Evolutionary conservation across 2,113 vertebrate genomes (phyloP).

Genomic region (Pollimyrus isidori): DNA sequence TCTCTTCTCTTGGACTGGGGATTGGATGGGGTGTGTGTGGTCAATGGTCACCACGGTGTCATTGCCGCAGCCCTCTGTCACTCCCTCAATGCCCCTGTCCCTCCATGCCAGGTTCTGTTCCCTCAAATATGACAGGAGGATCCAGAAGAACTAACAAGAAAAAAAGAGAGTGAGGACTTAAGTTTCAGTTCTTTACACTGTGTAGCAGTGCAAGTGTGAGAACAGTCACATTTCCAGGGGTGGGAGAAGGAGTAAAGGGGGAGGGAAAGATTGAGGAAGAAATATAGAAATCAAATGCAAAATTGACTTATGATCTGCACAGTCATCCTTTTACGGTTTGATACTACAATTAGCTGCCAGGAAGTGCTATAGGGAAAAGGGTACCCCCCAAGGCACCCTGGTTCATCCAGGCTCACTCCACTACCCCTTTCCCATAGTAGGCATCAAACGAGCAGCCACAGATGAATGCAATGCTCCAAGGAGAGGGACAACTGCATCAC

Average conservation of each 20-base stretch:
- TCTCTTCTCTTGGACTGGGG: background rate
- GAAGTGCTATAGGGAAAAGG: background rate
- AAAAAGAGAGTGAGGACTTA: background rate
- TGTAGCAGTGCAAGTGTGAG: background rate
- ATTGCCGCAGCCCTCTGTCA: background rate
- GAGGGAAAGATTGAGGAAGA: background rate
- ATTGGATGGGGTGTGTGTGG: background rate
- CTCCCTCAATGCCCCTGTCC: background rate
- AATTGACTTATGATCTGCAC: background rate
- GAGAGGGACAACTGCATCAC: background rate
- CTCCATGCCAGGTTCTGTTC: background rate
- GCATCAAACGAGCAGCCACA: background rate
- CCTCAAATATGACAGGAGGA: background rate
- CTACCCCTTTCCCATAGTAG: background rate
- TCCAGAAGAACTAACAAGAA: background rate
- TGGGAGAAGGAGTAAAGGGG: background rate
- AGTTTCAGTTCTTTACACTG: background rate
- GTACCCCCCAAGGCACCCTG: background rate
- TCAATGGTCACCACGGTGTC: background rate
- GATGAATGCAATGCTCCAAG: background rate
- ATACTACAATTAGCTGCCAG: background rate
- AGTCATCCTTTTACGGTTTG: background rate
- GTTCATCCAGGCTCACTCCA: background rate
- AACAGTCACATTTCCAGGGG: background rate
- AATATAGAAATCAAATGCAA: background rate